Evolutionary conservation across 2,888 invertebrate genomes (phyloP).

Genomic region (Chrysotoxum bicinctum): DNA sequence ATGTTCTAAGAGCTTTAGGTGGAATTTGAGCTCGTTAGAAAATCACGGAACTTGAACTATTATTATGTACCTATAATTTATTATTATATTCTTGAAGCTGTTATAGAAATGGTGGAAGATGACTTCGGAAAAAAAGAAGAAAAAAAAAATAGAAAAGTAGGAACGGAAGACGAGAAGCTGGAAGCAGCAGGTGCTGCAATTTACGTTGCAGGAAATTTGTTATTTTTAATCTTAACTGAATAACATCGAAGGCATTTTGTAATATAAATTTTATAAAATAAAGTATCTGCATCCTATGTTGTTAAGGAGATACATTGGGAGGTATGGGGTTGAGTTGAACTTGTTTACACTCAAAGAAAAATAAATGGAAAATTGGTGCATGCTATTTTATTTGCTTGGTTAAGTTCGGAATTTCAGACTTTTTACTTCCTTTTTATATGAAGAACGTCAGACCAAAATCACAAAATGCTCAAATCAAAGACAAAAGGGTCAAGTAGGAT

Average conservation of each 20-base stretch:
- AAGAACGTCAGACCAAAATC: no score
- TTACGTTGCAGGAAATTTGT: conserved; percentile 58
- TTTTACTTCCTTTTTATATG: no score
- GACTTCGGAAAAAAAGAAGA: background rate
- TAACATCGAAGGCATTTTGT: conserved; percentile 14
- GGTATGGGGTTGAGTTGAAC: background rate
- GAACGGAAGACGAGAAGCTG: conserved; percentile 24
- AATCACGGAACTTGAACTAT: background rate
- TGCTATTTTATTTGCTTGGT: no score
- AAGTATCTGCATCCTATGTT: background rate
- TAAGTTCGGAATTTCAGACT: no score
- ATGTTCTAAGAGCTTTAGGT: background rate
- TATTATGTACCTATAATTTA: background rate
- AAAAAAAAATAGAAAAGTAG: background rate
- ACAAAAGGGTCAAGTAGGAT: no score
- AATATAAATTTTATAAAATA: conserved; percentile 15
- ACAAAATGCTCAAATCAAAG: no score
- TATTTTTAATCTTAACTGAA: conserved; percentile 15
- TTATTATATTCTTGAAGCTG: conserved; percentile 8
- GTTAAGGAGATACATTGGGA: background rate
- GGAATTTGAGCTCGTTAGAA: background rate
- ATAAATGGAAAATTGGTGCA: background rate
- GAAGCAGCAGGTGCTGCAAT: conserved; percentile 30
- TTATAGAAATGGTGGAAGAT: conserved; percentile 4
- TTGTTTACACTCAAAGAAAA: background rate